Conservation (phyloP, 2,888 invertebrate species). For the Pheosia gnoma region DNA sequence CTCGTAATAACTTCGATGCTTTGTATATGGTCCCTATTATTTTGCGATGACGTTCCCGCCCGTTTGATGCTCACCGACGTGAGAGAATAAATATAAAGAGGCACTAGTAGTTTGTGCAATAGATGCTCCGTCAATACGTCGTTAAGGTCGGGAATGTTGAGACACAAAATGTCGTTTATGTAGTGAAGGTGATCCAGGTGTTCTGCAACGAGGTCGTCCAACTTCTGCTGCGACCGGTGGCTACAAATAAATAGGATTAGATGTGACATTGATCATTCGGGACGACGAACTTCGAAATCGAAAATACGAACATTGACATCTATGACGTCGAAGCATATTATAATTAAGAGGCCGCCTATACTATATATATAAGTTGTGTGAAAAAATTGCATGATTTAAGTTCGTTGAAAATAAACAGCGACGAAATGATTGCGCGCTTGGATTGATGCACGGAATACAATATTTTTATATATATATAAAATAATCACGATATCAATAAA, state of each 20-base stretch:
- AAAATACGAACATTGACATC: background rate
- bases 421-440: too few relatives aligned
- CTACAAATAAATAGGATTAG: slow-evolving; percentile 77
- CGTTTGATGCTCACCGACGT: slow-evolving; percentile 74
- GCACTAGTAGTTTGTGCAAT: slow-evolving; percentile 95
- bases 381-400: too few relatives aligned
- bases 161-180: slow-evolving; percentile 96
- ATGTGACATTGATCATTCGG: slow-evolving; percentile 1
- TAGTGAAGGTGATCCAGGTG: slow-evolving; percentile 99
- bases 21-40: slow-evolving; percentile 74
- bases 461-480: too few relatives aligned
- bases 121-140: slow-evolving; percentile 97
- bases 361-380: too few relatives aligned
- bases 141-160: slow-evolving; percentile 96
- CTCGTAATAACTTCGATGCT: slow-evolving; percentile 86
- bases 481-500: too few relatives aligned
- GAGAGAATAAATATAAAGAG: slow-evolving; percentile 96
- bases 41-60: slow-evolving; percentile 61
- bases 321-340: slow-evolving; percentile 10
- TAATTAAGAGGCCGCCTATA: background rate
- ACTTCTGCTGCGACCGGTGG: slow-evolving; percentile 94
- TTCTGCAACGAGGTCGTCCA: slow-evolving; percentile 97
- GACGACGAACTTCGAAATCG: slow-evolving; percentile 23
- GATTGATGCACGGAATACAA: too few relatives aligned
- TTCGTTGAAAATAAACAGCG: too few relatives aligned